These are phyloP conservation scores for Premnoplex brunnescens DNA, from an alignment of 2,797 vertebrate species.

Conservation along the genomic window DNA sequence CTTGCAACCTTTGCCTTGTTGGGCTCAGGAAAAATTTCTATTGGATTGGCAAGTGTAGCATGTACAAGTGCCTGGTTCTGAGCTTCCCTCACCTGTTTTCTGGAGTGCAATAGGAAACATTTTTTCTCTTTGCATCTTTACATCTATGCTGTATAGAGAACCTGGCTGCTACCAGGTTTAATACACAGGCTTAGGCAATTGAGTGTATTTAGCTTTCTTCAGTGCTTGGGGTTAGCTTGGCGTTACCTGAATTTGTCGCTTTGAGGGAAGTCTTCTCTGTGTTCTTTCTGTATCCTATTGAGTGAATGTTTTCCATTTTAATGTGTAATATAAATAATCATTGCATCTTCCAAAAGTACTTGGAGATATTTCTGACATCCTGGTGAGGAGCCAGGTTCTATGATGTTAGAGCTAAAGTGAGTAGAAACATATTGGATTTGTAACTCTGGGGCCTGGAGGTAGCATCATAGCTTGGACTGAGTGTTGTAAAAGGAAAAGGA, in stretches of 20 bases:
- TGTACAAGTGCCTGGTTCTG: not conserved
- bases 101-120: not conserved
- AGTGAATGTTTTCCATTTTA: not conserved
- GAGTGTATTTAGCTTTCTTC: not conserved
- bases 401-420: not conserved
- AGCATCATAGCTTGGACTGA: not conserved
- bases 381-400: not conserved
- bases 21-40: not conserved
- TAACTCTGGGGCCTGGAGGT: not conserved
- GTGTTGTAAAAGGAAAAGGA: not conserved
- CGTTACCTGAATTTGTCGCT: not conserved
- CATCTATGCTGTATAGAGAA: not conserved
- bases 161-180: not conserved
- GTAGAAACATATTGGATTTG: not conserved
- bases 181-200: not conserved
- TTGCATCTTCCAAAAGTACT: not conserved
- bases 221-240: not conserved
- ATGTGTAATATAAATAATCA: not conserved
- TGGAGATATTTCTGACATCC: not conserved
- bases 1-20: not conserved
- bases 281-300: not conserved
- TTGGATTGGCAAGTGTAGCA: not conserved
- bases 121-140: not conserved
- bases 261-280: not conserved
- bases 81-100: not conserved